Evolutionary conservation across 2,888 invertebrate species (phyloP), one percentile per base, ranked within the genome.

Genomic region (Meiosimyza platycephala): DNA sequence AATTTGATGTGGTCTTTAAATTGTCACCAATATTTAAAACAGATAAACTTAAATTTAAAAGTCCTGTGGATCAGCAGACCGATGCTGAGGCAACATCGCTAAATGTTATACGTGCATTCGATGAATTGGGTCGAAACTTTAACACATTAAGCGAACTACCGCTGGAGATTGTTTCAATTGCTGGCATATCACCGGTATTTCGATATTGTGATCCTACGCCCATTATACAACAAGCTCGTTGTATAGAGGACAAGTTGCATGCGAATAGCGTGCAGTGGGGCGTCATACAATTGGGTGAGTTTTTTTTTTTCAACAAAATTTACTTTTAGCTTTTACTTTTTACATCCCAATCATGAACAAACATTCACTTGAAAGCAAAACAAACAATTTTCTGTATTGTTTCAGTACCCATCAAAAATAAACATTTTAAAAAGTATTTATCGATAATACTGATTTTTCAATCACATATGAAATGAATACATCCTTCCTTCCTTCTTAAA

Each of bases 121-220:
- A 95, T 82, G 90, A 90, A 4, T 85, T 98, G 22, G 90, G 92
- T 0, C 90, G 92, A 66, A 91, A 92, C 79, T 85, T 96, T 63
- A 88, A 94, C 55, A 89, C 88, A 33, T 85, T 96, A 11, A 89
- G 90, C 1, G 91, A 92, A 63, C 85, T 98, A 78, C 96, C 98
- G 0, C 88, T 99, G 12, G 90, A 92, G 63, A 91, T 99, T 71
- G 93, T 92, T 72, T 92, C 93, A 0, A 91, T 97, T 13, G 93
- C 95, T 79, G 96, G 96, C 76, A 81, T 85, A 50, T 93, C 94
- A 0, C 86, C 95, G 0, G 90, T 92, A 12, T 92, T 95, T 82
- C 91, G 96, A 77, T 94, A 92, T 84, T 89, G 93, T 74, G 92
- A 93, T 77, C 93, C 93, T 0, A 89, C 91, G 0, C 80, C 86